Percentiles rank a stretch among this genome's conserved stretches.
These are phyloP conservation scores for Progne subis DNA, from an alignment of 2,113 vertebrate genomes.

Conservation along the genomic window DNA sequence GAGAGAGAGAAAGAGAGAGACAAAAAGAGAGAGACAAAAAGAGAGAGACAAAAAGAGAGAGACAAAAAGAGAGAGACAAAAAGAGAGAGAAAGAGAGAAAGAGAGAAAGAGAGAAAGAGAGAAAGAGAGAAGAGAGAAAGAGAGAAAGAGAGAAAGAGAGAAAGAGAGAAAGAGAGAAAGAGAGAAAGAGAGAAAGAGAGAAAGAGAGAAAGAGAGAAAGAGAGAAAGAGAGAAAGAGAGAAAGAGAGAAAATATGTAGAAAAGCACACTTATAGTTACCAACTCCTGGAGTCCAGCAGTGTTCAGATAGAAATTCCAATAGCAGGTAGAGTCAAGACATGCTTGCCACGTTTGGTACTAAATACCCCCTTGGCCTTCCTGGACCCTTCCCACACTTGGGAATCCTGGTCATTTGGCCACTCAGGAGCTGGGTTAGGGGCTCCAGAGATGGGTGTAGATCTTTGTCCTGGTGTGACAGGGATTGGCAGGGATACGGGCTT, in stretches of 20 bases:
- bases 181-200: too few species aligned
- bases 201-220: background rate
- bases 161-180: too few species aligned
- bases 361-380: background rate
- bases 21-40: too few species aligned
- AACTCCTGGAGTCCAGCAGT: background rate
- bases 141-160: too few species aligned
- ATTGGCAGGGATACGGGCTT: background rate
- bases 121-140: too few species aligned
- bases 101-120: too few species aligned
- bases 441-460: background rate
- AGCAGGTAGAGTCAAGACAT: accelerated
- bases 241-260: background rate
- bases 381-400: background rate
- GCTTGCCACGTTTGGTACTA: accelerated
- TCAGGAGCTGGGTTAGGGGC: background rate
- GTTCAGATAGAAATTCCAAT: background rate
- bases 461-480: background rate
- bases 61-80: too few species aligned
- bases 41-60: too few species aligned
- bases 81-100: too few species aligned
- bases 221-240: too few species aligned
- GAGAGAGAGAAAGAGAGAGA: too few species aligned
- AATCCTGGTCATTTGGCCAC: background rate
- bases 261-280: background rate